Percentiles rank a stretch among this genome's conserved stretches.
Evolutionary conservation across 2,113 vertebrate genomes (phyloP).

Genomic region (Orthonyx spaldingii): DNA sequence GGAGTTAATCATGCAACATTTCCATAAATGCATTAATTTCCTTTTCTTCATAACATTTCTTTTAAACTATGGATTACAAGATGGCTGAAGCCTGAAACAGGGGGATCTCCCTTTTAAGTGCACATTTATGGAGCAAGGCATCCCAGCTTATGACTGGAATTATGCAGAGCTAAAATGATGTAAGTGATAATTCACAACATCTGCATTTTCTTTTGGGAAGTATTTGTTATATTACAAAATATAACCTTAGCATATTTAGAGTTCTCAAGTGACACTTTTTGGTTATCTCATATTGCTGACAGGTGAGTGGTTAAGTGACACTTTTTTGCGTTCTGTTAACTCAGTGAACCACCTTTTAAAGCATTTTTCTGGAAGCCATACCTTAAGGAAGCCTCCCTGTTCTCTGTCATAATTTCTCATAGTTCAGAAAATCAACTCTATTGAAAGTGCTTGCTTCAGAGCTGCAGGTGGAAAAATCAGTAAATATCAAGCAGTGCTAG

Average conservation of each 20-base stretch:
- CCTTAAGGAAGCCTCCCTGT: neutral
- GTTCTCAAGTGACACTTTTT: neutral
- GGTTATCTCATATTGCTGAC: neutral
- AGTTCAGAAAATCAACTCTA: neutral
- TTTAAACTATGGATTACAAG: neutral
- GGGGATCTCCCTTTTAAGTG: neutral
- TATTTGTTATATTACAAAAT: neutral
- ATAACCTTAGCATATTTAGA: neutral
- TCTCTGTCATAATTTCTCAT: neutral
- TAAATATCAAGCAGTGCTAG: neutral
- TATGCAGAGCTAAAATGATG: neutral
- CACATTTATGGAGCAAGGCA: neutral
- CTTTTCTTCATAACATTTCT: neutral
- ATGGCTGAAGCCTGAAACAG: neutral
- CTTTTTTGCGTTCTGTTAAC: neutral
- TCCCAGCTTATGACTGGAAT: neutral
- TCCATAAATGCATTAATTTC: neutral
- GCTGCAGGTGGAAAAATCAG: neutral
- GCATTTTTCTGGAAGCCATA: neutral
- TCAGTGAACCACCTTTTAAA: neutral
- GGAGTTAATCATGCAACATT: neutral
- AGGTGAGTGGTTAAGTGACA: neutral
- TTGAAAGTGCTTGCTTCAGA: neutral
- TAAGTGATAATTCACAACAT: slow-evolving; percentile 14
- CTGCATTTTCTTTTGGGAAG: neutral